Evolutionary conservation across 2,888 invertebrate genomes (phyloP).

Genomic region (Agrochola lota): DNA sequence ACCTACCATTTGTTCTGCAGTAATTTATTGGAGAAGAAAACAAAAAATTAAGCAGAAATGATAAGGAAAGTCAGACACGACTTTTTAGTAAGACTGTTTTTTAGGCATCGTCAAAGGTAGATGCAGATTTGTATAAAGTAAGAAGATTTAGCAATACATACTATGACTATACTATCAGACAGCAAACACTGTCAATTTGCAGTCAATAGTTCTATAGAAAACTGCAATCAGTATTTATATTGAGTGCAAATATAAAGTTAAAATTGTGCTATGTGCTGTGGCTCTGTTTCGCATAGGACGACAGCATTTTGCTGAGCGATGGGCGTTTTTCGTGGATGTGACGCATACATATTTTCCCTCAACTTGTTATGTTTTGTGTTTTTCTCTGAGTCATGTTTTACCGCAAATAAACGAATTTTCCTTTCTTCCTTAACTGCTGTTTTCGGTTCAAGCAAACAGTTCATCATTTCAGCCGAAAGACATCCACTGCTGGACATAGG

Average conservation of each 20-base stretch:
- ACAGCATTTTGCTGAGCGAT: not conserved
- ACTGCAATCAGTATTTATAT: not conserved
- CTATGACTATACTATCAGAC: not conserved
- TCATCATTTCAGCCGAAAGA: too few species aligned
- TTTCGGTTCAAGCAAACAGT: not conserved
- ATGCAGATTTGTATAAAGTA: not conserved
- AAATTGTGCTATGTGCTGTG: not conserved
- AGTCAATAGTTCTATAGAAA: not conserved
- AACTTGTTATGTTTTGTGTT: not conserved
- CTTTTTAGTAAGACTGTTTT: not conserved
- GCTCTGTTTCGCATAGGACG: not conserved
- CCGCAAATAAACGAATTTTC: not conserved
- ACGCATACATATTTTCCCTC: not conserved
- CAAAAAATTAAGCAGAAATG: not conserved
- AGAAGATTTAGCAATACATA: not conserved
- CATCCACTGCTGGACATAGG: too few species aligned
- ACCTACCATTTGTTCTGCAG: not conserved
- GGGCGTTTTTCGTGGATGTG: not conserved
- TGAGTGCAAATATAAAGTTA: not conserved
- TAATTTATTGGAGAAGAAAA: not conserved
- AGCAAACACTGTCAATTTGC: not conserved
- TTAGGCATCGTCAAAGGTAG: fast-evolving
- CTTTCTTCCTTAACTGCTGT: not conserved
- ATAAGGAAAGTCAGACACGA: not conserved
- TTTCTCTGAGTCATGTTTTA: not conserved